A percentile compares a stretch with the other conserved stretches of the same genome.
Evolutionary conservation across 2,797 vertebrate species (phyloP).

Genomic region (Urocyon cinereoargenteus): DNA sequence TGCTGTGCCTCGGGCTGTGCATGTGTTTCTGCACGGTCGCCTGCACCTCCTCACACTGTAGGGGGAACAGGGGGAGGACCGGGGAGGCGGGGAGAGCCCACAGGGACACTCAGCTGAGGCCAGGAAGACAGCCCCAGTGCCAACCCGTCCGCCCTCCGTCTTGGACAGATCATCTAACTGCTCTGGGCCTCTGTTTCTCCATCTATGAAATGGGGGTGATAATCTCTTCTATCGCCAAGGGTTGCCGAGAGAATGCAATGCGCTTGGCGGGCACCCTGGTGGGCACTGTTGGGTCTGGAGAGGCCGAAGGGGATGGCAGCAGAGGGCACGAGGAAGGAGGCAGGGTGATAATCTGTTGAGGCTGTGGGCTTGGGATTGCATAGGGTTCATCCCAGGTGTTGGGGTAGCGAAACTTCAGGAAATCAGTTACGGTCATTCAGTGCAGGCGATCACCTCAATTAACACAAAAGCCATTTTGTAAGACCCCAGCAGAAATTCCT

Average conservation of each 20-base stretch:
- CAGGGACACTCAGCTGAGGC: not conserved
- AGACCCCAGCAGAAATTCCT: not conserved
- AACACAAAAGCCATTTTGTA: not conserved
- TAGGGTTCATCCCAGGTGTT: not conserved
- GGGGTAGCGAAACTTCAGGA: not conserved
- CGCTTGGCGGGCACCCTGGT: not conserved
- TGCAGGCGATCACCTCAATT: not conserved
- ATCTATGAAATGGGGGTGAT: not conserved
- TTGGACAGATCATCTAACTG: not conserved
- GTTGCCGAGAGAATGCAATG: not conserved
- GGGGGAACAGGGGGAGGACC: fast-evolving
- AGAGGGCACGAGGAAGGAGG: not conserved
- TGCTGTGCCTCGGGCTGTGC: constrained; percentile 15
- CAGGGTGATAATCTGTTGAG: not conserved
- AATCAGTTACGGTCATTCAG: not conserved
- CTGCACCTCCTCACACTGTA: constrained; percentile 65
- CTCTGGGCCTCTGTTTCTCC: not conserved
- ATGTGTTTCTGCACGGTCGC: not conserved
- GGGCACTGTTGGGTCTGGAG: not conserved
- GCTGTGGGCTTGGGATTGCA: not conserved
- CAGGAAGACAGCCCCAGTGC: not conserved
- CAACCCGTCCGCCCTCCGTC: not conserved
- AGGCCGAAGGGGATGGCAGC: not conserved
- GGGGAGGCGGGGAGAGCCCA: not conserved
- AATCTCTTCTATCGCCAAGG: not conserved